Evolutionary conservation across 2,113 vertebrate species (phyloP).

Genomic region (Poicephalus gulielmi): DNA sequence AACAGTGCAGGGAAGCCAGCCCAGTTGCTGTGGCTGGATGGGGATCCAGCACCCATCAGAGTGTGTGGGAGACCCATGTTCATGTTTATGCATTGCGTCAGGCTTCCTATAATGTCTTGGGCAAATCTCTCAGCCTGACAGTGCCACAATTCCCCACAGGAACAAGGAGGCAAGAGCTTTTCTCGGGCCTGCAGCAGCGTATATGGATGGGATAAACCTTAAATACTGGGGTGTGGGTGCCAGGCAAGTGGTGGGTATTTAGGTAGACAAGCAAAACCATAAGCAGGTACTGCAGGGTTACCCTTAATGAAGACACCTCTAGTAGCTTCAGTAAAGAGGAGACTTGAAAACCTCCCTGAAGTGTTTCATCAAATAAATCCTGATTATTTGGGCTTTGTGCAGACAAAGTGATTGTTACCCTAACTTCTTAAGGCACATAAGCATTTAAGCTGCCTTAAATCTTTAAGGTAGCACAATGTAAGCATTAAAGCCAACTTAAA

Average conservation of each 20-base stretch:
- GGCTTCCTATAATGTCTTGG: background rate
- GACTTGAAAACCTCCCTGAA: conserved; percentile 9
- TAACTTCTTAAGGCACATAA: conserved; percentile 58
- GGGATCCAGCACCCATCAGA: background rate
- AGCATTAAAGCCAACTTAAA: conserved; percentile 45
- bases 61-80: background rate
- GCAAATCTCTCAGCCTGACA: background rate
- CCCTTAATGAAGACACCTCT: background rate
- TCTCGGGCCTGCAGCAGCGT: rapidly evolving
- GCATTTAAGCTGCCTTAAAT: conserved; percentile 57
- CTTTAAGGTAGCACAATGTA: conserved; percentile 61
- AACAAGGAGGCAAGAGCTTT: background rate
- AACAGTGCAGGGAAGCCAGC: background rate
- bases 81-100: background rate
- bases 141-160: background rate
- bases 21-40: background rate
- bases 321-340: background rate
- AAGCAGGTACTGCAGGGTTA: background rate
- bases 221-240: background rate
- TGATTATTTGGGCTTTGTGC: conserved; percentile 38
- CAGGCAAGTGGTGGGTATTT: background rate
- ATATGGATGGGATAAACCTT: background rate
- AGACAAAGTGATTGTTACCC: conserved; percentile 48
- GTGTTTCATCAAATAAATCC: conserved; percentile 37
- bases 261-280: background rate